Evolutionary conservation across 2,113 vertebrate species (phyloP).

Genomic region (Cephalopterus ornatus): DNA sequence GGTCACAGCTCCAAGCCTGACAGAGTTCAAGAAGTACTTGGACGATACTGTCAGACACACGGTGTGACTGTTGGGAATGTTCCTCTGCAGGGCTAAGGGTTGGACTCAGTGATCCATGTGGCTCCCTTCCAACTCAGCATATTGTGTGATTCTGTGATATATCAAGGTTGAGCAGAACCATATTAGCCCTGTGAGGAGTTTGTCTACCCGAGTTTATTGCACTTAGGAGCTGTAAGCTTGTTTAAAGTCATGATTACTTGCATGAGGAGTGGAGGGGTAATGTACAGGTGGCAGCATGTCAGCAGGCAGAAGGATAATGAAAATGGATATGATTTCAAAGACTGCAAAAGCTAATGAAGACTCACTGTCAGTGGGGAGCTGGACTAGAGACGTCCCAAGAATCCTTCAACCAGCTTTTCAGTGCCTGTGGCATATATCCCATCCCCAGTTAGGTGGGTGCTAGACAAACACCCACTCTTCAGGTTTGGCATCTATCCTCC

Average conservation of each 20-base stretch:
- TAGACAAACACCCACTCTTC: neutral
- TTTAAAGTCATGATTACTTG: neutral
- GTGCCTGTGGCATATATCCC: neutral
- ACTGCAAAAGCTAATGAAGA: neutral
- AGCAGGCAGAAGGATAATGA: neutral
- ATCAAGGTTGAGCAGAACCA: neutral
- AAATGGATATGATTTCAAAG: neutral
- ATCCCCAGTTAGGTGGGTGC: neutral
- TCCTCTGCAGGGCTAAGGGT: neutral
- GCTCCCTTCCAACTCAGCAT: neutral
- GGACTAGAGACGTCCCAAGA: neutral
- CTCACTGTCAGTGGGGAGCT: rapidly evolving
- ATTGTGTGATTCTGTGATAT: neutral
- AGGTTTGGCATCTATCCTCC: neutral
- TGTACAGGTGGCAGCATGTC: neutral
- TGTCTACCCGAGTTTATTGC: neutral
- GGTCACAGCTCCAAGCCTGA: neutral
- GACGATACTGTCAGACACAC: neutral
- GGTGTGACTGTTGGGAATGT: neutral
- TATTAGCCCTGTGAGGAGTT: neutral
- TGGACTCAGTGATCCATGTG: neutral
- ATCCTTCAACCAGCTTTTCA: neutral
- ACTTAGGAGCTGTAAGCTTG: neutral
- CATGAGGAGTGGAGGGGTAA: neutral
- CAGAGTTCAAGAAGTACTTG: neutral